phyloP scores from a whole-genome alignment of 2,797 vertebrate genomes.

The Manis javanica region DNA sequence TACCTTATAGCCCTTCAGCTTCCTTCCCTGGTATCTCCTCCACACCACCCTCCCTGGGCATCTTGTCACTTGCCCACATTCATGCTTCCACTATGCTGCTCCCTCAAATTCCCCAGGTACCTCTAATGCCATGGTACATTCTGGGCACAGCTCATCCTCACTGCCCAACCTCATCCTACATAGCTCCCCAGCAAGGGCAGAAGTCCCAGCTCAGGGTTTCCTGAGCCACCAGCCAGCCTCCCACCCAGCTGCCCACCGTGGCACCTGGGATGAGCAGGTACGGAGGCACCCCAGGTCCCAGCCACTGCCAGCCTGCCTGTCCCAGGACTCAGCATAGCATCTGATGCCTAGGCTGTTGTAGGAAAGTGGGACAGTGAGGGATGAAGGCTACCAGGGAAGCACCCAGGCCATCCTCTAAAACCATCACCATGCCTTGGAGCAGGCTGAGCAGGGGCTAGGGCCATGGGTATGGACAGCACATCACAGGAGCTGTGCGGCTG shows the following conservation, averaged over 20 bases:
- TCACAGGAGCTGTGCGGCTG: not conserved
- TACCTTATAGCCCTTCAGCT: not conserved
- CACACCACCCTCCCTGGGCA: not conserved
- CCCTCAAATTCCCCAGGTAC: not conserved
- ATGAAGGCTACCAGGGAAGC: not conserved
- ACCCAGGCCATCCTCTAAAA: not conserved
- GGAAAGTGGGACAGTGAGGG: not conserved
- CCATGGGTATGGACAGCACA: not conserved
- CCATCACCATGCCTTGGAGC: conserved; percentile 34
- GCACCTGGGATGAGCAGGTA: not conserved
- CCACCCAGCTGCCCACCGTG: not conserved
- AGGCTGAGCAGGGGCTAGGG: not conserved
- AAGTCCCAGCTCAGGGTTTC: not conserved
- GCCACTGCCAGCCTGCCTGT: not conserved
- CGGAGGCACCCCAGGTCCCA: not conserved
- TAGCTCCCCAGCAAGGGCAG: not conserved
- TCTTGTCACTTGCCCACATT: not conserved
- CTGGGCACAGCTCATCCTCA: not conserved
- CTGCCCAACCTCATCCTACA: not conserved
- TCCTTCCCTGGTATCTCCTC: not conserved
- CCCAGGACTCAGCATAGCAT: not conserved
- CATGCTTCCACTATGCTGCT: not conserved
- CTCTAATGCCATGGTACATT: not conserved
- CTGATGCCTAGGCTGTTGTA: not conserved
- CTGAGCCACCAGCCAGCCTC: not conserved